Conservation (phyloP, 2,888 invertebrate genomes). For the Melinaea menophilus region DNA sequence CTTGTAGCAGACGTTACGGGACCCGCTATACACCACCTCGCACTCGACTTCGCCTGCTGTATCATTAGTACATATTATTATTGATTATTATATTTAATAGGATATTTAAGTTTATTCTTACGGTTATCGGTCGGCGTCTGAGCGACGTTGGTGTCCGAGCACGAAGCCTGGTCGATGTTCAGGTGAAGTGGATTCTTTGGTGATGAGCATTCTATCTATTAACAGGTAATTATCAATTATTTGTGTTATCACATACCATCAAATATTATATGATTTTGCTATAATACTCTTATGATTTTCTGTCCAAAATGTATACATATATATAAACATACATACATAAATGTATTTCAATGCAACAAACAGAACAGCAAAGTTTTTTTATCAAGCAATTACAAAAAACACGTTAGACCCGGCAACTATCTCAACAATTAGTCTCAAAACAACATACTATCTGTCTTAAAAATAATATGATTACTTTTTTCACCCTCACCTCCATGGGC, state of each 20-base stretch:
- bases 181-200: conserved; percentile 51
- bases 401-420: too few relatives aligned
- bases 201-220: conserved; percentile 49
- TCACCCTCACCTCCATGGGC: conserved; percentile 54
- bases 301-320: too few relatives aligned
- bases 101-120: neutral
- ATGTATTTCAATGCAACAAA: too few relatives aligned
- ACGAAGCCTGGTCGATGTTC: conserved; percentile 53
- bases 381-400: too few relatives aligned
- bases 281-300: too few relatives aligned
- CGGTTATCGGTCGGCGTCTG: neutral
- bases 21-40: conserved; percentile 46
- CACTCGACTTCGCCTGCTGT: conserved; percentile 36
- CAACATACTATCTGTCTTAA: too few relatives aligned
- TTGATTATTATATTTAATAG: neutral
- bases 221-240: neutral
- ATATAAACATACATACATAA: too few relatives aligned
- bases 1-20: conserved; percentile 83
- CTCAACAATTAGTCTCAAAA: too few relatives aligned
- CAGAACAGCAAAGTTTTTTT: too few relatives aligned
- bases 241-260: neutral
- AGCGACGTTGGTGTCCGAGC: conserved; percentile 43
- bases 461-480: too few relatives aligned
- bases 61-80: neutral
- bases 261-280: neutral